Evolutionary conservation across 1,140 invertebrate genomes (phyloP).

Genomic region (Lysiphlebus fabarum): DNA sequence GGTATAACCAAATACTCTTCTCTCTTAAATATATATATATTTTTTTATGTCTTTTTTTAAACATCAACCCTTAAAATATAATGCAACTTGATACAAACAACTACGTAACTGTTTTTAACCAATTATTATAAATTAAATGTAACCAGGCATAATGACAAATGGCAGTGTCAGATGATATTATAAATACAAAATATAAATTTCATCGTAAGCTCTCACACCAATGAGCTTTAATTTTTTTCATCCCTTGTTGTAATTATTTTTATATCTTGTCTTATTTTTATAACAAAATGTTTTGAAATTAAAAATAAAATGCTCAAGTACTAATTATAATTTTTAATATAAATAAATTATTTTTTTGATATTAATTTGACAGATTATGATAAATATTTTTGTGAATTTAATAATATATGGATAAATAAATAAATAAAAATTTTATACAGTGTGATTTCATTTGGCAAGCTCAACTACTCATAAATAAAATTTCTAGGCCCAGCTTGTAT

Average conservation of each 20-base stretch:
- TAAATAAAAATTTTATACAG: background rate
- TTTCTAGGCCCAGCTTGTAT: constrained; percentile 41
- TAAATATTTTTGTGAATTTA: too few relatives aligned
- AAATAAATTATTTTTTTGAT: too few relatives aligned
- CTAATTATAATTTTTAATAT: too few relatives aligned
- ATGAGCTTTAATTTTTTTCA: constrained; percentile 30
- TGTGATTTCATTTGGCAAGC: constrained; percentile 43
- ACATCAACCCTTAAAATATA: background rate
- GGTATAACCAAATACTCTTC: constrained; percentile 12
- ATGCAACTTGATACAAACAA: constrained; percentile 31
- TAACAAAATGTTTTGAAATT: too few relatives aligned
- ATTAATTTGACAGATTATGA: too few relatives aligned
- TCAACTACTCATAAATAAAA: constrained; percentile 43
- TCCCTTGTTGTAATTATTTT: constrained; percentile 11
- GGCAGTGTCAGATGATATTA: constrained; percentile 29
- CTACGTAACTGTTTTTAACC: constrained; percentile 49
- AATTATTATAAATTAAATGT: constrained; percentile 53
- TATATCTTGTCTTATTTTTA: background rate
- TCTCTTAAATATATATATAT: too few relatives aligned
- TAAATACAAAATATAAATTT: constrained; percentile 20
- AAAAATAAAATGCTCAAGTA: too few relatives aligned
- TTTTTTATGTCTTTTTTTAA: constrained; percentile 15
- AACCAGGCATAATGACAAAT: constrained; percentile 46
- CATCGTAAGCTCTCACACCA: constrained; percentile 34
- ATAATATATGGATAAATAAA: too few relatives aligned